These are phyloP conservation scores for Chrysodeixis includens DNA, from an alignment of 2,888 invertebrate species.

Conservation along the genomic window DNA sequence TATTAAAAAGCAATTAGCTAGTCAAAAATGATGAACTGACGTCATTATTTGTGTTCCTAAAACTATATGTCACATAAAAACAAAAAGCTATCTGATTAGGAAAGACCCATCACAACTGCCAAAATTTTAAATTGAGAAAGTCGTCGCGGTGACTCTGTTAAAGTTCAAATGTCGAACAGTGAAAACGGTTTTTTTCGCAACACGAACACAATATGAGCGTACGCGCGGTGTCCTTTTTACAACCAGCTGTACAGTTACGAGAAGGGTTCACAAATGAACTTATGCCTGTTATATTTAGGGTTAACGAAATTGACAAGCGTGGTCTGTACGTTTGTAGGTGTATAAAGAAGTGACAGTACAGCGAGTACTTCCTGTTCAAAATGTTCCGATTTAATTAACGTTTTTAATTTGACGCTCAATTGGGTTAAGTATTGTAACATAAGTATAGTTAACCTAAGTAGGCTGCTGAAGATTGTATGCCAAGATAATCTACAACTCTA, in stretches of 20 bases:
- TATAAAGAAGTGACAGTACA: not conserved
- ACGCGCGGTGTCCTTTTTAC: not conserved
- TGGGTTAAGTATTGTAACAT: not conserved
- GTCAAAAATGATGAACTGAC: not conserved
- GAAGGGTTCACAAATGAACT: conserved; percentile 2
- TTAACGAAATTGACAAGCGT: not conserved
- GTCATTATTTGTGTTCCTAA: not conserved
- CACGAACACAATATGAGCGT: not conserved
- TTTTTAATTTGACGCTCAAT: not conserved
- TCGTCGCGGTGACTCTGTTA: conserved; percentile 6
- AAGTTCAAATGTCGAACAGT: conserved; percentile 21
- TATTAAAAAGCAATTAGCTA: not conserved
- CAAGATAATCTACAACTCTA: not conserved
- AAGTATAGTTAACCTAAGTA: no score
- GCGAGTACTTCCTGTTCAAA: not conserved
- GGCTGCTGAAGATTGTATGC: no score
- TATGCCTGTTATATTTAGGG: conserved; percentile 1
- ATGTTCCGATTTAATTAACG: not conserved
- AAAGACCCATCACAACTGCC: conserved; percentile 17
- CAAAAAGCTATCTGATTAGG: not conserved
- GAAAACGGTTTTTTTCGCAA: not conserved
- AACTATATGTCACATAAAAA: no score
- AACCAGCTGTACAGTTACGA: not conserved
- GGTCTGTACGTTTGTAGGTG: not conserved
- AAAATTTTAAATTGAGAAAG: conserved; percentile 27